A percentile compares a stretch with the other conserved stretches of the same genome.
Conservation (phyloP, 2,888 invertebrate species). For the Amiota communis region DNA sequence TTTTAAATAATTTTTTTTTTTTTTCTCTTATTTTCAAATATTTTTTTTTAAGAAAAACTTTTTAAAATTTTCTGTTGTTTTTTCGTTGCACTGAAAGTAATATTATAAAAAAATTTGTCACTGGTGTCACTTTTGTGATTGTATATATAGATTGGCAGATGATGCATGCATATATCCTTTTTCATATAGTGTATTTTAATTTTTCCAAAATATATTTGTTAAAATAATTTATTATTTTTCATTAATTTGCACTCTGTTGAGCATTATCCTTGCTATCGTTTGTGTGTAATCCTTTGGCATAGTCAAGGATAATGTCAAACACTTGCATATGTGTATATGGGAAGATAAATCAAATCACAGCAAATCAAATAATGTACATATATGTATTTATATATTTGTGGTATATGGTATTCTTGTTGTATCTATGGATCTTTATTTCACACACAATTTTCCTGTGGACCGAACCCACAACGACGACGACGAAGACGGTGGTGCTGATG, state of each 20-base stretch:
- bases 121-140: neutral
- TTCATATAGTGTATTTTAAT: slow-evolving; percentile 11
- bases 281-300: slow-evolving; percentile 48
- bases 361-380: slow-evolving; percentile 32
- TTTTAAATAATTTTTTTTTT: slow-evolving; percentile 55
- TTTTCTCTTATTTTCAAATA: slow-evolving; percentile 35
- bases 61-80: too few relatives aligned
- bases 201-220: neutral
- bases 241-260: neutral
- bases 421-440: slow-evolving; percentile 46
- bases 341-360: slow-evolving; percentile 39
- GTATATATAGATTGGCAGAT: neutral
- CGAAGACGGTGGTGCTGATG: slow-evolving; percentile 29
- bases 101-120: too few relatives aligned
- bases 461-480: slow-evolving; percentile 46
- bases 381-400: slow-evolving; percentile 35
- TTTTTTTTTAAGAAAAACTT: slow-evolving; percentile 1
- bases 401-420: slow-evolving; percentile 36
- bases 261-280: slow-evolving; percentile 42
- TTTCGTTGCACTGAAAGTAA: too few relatives aligned
- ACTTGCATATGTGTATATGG: slow-evolving; percentile 35
- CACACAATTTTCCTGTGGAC: slow-evolving; percentile 64
- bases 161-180: slow-evolving; percentile 25
- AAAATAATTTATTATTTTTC: slow-evolving; percentile 27
- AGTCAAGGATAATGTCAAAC: slow-evolving; percentile 50